These are phyloP conservation scores for Monodelphis domestica DNA, from an alignment of 2,797 vertebrate species.

Conservation along the genomic window DNA sequence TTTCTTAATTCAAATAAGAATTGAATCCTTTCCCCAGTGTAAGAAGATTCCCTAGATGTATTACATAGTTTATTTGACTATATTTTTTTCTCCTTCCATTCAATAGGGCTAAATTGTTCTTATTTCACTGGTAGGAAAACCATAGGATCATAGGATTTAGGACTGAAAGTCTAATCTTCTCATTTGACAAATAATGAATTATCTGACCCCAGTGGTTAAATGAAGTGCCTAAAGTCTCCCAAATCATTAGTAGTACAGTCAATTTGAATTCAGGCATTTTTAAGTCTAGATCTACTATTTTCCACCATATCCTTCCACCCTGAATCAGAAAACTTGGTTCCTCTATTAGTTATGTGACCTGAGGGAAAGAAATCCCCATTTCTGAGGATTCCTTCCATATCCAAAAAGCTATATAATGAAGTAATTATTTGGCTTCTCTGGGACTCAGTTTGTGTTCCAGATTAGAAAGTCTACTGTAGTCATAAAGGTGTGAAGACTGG, in stretches of 20 bases:
- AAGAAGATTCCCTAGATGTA: constrained; percentile 14
- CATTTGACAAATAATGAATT: not conserved
- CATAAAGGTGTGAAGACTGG: no score
- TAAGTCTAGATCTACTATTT: not conserved
- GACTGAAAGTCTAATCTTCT: not conserved
- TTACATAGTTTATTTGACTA: constrained; percentile 22
- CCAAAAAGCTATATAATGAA: not conserved
- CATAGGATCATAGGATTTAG: not conserved
- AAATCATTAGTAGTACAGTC: not conserved
- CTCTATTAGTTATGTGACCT: not conserved
- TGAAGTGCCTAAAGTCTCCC: not conserved
- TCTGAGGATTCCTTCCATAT: not conserved
- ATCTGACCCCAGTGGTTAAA: not conserved
- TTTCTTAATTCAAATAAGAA: constrained; percentile 1
- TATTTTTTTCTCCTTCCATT: constrained; percentile 37
- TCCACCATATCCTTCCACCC: not conserved
- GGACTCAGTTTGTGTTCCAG: no score
- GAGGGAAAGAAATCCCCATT: not conserved
- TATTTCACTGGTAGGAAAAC: constrained; percentile 25
- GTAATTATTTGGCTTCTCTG: no score
- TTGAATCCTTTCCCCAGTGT: constrained; percentile 3
- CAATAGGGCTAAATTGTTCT: constrained; percentile 3
- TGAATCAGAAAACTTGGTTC: not conserved
- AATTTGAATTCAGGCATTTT: not conserved
- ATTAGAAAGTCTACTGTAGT: no score